A percentile compares a stretch with the other conserved stretches of the same genome.
phyloP scores from a whole-genome alignment of 2,797 vertebrate species.

The Lutjanus campechanus region DNA sequence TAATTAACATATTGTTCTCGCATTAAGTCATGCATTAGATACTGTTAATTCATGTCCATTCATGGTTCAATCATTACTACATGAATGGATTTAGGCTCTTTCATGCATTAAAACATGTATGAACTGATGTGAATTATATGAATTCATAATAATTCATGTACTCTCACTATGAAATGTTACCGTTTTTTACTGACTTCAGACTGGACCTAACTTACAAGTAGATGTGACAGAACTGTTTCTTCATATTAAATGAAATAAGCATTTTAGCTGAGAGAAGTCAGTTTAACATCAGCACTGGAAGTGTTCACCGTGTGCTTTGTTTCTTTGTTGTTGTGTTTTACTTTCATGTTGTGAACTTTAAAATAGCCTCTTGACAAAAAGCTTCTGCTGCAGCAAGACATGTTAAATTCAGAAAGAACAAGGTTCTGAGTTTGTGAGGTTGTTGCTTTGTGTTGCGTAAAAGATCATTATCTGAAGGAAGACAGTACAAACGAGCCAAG shows the following conservation, averaged over 20 bases:
- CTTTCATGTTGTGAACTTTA: constrained; percentile 5
- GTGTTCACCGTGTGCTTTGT: not conserved
- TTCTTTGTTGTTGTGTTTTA: constrained; percentile 18
- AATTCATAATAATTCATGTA: too few relatives aligned
- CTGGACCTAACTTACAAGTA: not conserved
- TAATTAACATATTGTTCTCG: too few relatives aligned
- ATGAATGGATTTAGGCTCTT: too few relatives aligned
- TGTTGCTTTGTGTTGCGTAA: constrained; percentile 20
- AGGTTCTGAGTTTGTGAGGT: not conserved
- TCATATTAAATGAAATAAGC: not conserved
- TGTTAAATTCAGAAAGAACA: constrained; percentile 53
- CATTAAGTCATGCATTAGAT: too few relatives aligned
- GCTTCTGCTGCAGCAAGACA: constrained; percentile 39
- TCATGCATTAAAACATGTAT: too few relatives aligned
- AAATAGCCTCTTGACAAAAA: constrained; percentile 26
- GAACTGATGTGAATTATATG: too few relatives aligned
- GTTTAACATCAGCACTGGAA: constrained; percentile 3
- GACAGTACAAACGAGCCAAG: constrained; percentile 1
- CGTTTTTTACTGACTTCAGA: not conserved
- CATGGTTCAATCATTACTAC: too few relatives aligned
- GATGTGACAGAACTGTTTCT: not conserved
- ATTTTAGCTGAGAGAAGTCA: constrained; percentile 3
- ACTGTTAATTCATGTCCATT: too few relatives aligned
- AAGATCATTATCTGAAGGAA: constrained; percentile 9
- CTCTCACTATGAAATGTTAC: too few relatives aligned